Evolutionary conservation across 2,113 vertebrate species (phyloP), one percentile per base, ranked within the genome.

Genomic region (Hemiprocne comata): DNA sequence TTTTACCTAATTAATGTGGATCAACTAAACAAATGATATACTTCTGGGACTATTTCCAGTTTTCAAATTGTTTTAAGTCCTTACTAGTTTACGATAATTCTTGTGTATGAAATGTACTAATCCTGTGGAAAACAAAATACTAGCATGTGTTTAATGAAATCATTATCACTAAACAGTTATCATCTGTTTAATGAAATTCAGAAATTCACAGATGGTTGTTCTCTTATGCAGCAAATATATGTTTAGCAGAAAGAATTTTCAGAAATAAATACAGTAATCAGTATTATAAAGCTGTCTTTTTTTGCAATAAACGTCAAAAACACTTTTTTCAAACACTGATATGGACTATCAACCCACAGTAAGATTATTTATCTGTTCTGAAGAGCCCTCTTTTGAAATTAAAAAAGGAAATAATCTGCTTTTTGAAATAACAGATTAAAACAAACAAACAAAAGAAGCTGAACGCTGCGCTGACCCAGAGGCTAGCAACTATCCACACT

Each of bases 71-170:
- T 93, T 48, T 94, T 54, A 88, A 91, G 64, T 88, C 77, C 11
- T 7, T 33, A 88, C 50, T 74, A 83, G 81, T 89, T 81, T 83
- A 86, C 66, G 55, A 62, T 91, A 87, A 93, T 94, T 94, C 70
- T 72, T 87, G 23, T 75, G 54, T 78, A 90, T 91, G 62, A 90
- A 89, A 93, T 64, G 14, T 61, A 82, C 90, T 90, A 95, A 97
- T 95, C 88, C 62, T 36, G 67, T 74, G 77, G 82, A 97, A 92
- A 91, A 89, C 66, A 74, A 91, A 95, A 90, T 87, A 38, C 69
- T 72, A 93, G 55, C 93, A 96, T 94, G 95, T 95, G 85, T 87
- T 95, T 97, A 96, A 94, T 96, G 90, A 94, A 97, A 93, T 84
- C 73, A 78, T 95, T 95, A 92, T 84, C 94, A 92, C 89, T 93